Percentiles rank a stretch among this genome's conserved stretches.
These are phyloP conservation scores for Geotrupes spiniger DNA, from an alignment of 2,888 invertebrate genomes.

Conservation along the genomic window DNA sequence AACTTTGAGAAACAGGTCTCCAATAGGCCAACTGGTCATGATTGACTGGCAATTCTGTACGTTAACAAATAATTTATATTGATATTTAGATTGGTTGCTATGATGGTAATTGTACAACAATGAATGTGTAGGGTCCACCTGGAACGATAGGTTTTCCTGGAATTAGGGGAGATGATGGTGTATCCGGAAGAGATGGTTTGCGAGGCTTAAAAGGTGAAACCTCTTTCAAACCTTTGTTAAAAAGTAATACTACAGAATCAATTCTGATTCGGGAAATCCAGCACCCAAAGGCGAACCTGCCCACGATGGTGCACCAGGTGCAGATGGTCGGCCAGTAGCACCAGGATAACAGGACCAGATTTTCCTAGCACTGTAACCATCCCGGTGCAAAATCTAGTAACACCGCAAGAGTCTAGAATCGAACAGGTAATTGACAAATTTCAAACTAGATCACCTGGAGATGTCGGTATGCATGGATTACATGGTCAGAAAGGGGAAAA, in stretches of 20 bases:
- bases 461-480: conserved; percentile 29
- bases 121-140: conserved; percentile 36
- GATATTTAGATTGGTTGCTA: no score
- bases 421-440: neutral
- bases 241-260: conserved; percentile 7
- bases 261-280: conserved; percentile 42
- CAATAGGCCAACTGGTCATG: conserved; percentile 10
- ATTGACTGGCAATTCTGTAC: conserved; percentile 36
- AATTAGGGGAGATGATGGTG: conserved; percentile 49
- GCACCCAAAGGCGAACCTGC: conserved; percentile 50
- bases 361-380: neutral
- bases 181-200: conserved; percentile 45
- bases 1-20: conserved; percentile 34
- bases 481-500: conserved; percentile 36
- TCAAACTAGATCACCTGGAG: conserved; percentile 12
- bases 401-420: no score
- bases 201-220: conserved; percentile 52
- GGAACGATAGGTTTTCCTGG: conserved; percentile 51
- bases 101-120: no score
- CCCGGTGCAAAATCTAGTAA: conserved; percentile 31
- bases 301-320: conserved; percentile 36
- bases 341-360: conserved; percentile 40
- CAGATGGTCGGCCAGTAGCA: conserved; percentile 35
- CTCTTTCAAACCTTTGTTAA: conserved; percentile 7
- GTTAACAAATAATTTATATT: conserved; percentile 27